Evolutionary conservation across 2,113 vertebrate genomes (phyloP).

Genomic region (Pipa parva): DNA sequence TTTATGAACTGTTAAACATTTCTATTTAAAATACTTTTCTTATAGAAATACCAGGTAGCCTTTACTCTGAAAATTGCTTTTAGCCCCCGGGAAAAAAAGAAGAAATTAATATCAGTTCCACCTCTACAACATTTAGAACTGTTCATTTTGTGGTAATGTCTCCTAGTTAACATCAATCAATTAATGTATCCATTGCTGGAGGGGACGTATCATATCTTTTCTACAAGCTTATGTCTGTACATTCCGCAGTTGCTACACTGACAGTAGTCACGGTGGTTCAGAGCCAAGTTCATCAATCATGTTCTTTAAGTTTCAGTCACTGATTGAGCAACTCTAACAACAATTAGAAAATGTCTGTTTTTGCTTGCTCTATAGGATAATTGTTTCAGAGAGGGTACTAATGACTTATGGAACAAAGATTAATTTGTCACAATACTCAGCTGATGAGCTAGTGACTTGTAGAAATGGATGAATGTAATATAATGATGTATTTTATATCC

Average conservation of each 20-base stretch:
- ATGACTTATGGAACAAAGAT: slow-evolving; percentile 34
- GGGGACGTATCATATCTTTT: slow-evolving; percentile 4
- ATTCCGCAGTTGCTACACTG: background rate
- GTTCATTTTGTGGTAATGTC: background rate
- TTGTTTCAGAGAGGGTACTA: background rate
- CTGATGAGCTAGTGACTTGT: slow-evolving; percentile 17
- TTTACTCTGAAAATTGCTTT: too few relatives aligned
- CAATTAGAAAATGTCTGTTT: background rate
- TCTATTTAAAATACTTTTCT: background rate
- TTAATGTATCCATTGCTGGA: slow-evolving; percentile 1
- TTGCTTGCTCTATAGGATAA: slow-evolving; percentile 11
- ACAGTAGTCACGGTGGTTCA: background rate
- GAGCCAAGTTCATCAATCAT: background rate
- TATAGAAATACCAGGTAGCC: too few relatives aligned
- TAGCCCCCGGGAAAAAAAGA: too few relatives aligned
- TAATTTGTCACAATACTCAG: slow-evolving; percentile 14
- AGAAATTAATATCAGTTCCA: too few relatives aligned
- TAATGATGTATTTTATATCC: background rate
- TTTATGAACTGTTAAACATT: background rate
- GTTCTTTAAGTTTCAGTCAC: slow-evolving; percentile 9
- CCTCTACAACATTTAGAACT: too few relatives aligned
- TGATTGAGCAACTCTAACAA: slow-evolving; percentile 7
- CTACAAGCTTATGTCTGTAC: background rate
- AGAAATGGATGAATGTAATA: background rate
- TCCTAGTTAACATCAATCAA: slow-evolving; percentile 5